These are phyloP conservation scores for Tinamus guttatus DNA, from an alignment of 2,113 vertebrate genomes.

Conservation along the genomic window DNA sequence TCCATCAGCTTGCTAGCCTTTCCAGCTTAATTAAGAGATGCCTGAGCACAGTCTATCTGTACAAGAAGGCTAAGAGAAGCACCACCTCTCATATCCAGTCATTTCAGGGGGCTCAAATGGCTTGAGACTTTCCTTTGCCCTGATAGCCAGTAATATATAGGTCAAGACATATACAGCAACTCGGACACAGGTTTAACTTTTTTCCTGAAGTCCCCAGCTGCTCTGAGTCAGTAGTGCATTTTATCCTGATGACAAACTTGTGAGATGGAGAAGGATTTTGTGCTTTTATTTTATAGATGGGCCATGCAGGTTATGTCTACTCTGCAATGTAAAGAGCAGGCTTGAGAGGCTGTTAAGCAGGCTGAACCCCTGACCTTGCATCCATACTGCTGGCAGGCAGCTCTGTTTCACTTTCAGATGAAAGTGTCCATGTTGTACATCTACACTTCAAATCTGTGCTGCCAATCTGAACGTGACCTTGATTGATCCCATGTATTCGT, in stretches of 20 bases:
- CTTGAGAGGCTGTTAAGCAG: background rate
- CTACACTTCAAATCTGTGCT: background rate
- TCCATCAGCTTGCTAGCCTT: conserved; percentile 60
- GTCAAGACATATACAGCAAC: background rate
- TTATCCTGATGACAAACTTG: background rate
- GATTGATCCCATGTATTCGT: background rate
- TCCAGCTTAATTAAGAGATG: conserved; percentile 70
- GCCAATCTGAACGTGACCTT: background rate
- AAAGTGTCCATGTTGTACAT: background rate
- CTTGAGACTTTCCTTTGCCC: background rate
- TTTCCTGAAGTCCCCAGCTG: background rate
- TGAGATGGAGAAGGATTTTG: background rate
- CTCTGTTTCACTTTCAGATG: background rate
- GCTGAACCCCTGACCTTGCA: background rate
- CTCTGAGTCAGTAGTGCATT: conserved; percentile 13
- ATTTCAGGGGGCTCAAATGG: background rate
- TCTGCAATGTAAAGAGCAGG: background rate
- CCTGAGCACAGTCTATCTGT: background rate
- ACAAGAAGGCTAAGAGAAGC: background rate
- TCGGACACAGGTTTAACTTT: background rate
- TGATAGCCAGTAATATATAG: background rate
- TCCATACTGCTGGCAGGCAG: background rate
- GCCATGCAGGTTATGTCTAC: background rate
- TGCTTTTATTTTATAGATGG: background rate
- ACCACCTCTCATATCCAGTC: background rate